Evolutionary conservation across 1,140 invertebrate genomes (phyloP).

Genomic region (Heliconius hewitsoni): DNA sequence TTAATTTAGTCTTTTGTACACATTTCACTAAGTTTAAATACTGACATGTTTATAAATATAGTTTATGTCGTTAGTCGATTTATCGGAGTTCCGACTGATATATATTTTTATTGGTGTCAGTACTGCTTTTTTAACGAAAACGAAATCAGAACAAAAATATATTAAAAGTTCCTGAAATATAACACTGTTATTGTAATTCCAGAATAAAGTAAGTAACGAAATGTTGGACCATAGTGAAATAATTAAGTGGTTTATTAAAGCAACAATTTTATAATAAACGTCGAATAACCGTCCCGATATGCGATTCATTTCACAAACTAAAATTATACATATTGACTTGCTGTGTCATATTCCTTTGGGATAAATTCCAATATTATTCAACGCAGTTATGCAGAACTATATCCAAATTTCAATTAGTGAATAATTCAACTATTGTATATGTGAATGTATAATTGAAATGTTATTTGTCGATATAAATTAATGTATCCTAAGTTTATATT

Average conservation of each 20-base stretch:
- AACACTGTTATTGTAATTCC: too few relatives aligned
- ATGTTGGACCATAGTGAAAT: not conserved
- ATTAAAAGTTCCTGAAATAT: too few relatives aligned
- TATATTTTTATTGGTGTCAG: too few relatives aligned
- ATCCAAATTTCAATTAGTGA: conserved; percentile 4
- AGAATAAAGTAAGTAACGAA: not conserved
- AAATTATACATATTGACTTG: not conserved
- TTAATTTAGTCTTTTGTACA: too few relatives aligned
- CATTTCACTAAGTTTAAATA: too few relatives aligned
- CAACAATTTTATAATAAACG: not conserved
- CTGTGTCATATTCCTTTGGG: not conserved
- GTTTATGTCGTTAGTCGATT: too few relatives aligned
- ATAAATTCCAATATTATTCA: not conserved
- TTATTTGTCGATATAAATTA: conserved; percentile 12
- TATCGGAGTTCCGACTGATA: too few relatives aligned
- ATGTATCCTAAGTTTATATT: not conserved
- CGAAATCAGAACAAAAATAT: not conserved
- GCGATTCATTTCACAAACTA: not conserved
- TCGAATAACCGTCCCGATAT: not conserved
- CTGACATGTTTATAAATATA: too few relatives aligned
- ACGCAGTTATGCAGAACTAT: not conserved
- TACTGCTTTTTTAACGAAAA: too few relatives aligned
- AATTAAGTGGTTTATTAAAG: not conserved
- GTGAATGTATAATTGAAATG: not conserved
- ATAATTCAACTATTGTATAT: not conserved